Percentiles rank a stretch among this genome's conserved stretches.
These are phyloP conservation scores for Anser cygnoides DNA, from an alignment of 2,113 vertebrate species.

Conservation along the genomic window DNA sequence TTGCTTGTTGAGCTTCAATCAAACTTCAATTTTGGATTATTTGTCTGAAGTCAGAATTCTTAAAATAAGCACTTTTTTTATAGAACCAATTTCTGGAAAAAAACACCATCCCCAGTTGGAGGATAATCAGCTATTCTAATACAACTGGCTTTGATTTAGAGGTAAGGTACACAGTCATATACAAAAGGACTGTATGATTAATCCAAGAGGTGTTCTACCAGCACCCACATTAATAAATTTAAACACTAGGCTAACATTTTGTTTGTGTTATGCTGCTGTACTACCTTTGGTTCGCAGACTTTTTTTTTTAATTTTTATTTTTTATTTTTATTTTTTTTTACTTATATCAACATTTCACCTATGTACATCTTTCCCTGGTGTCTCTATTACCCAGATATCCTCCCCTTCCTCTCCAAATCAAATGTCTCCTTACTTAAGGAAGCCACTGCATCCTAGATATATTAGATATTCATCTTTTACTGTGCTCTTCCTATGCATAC, in stretches of 20 bases:
- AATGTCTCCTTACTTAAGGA: not conserved
- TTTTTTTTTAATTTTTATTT: not conserved
- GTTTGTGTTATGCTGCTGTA: not conserved
- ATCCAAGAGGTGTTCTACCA: not conserved
- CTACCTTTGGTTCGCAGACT: not conserved
- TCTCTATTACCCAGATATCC: not conserved
- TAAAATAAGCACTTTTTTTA: conserved; percentile 6
- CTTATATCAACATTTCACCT: not conserved
- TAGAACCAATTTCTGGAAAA: not conserved
- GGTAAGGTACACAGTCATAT: not conserved
- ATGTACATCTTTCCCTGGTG: not conserved
- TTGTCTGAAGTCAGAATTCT: conserved; percentile 35
- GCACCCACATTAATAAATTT: not conserved
- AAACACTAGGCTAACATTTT: not conserved
- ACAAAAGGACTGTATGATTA: not conserved
- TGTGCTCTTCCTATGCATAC: not conserved
- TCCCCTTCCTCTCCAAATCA: not conserved
- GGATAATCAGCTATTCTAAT: not conserved
- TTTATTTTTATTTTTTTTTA: too few relatives aligned
- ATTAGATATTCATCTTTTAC: not conserved
- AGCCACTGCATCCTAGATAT: not conserved
- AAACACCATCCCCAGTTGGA: not conserved
- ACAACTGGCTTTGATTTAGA: not conserved
- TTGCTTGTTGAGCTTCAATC: conserved; percentile 22
- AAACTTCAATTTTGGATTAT: conserved; percentile 41